These are phyloP conservation scores for Troglohyphantes excavatus DNA, from an alignment of 2,888 invertebrate species.

Conservation along the genomic window DNA sequence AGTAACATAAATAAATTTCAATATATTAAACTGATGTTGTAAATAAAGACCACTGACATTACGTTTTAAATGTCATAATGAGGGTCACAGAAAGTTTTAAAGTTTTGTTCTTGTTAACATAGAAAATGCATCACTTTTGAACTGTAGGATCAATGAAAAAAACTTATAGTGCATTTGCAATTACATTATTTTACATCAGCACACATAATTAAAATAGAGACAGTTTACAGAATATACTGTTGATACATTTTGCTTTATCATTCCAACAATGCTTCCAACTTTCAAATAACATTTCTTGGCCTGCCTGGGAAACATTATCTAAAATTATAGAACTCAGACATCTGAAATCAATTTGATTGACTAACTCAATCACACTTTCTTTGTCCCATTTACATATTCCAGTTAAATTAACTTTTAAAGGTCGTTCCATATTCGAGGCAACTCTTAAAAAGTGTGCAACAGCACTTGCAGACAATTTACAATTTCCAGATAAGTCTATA, in stretches of 20 bases:
- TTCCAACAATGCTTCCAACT: slow-evolving; percentile 46
- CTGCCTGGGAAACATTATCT: slow-evolving; percentile 30
- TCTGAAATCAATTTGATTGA: slow-evolving; percentile 11
- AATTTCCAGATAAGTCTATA: slow-evolving; percentile 55
- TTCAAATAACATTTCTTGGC: slow-evolving; percentile 21
- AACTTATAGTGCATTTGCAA: no score
- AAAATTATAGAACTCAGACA: slow-evolving; percentile 22
- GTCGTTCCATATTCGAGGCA: neutral
- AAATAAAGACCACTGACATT: no score
- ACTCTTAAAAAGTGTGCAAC: slow-evolving; percentile 29
- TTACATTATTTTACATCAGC: no score
- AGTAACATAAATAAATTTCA: no score
- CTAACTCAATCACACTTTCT: neutral
- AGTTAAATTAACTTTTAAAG: slow-evolving; percentile 8
- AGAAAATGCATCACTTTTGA: no score
- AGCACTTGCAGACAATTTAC: slow-evolving; percentile 1
- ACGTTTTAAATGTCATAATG: no score
- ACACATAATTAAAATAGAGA: slow-evolving; percentile 17
- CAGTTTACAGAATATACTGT: slow-evolving; percentile 55
- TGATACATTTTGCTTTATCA: slow-evolving; percentile 32
- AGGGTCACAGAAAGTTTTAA: no score
- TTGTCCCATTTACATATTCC: slow-evolving; percentile 53
- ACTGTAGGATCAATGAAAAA: no score
- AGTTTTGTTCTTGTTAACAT: no score
- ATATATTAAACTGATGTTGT: no score